A percentile compares a stretch with the other conserved stretches of the same genome.
Evolutionary conservation across 1,140 invertebrate species (phyloP).

Genomic region (Penaeus vannamei): DNA sequence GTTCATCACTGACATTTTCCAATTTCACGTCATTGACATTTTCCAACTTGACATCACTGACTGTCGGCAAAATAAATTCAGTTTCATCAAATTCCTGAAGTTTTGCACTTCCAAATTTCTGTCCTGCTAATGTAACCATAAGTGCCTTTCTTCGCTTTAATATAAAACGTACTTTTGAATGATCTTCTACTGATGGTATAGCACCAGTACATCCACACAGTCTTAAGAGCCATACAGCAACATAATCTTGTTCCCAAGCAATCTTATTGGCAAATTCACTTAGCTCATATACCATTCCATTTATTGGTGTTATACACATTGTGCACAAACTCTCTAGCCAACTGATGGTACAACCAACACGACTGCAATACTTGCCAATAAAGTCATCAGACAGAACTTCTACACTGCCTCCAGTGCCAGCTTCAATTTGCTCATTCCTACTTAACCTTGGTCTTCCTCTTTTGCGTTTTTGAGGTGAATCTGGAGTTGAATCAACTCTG

Average conservation of each 20-base stretch:
- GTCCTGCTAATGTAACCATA: slow-evolving; percentile 57
- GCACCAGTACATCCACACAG: slow-evolving; percentile 35
- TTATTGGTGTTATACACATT: slow-evolving; percentile 21
- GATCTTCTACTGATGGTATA: slow-evolving; percentile 38
- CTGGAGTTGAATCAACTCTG: too few relatives aligned
- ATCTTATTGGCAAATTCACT: slow-evolving; percentile 66
- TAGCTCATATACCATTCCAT: slow-evolving; percentile 65
- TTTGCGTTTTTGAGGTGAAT: not conserved
- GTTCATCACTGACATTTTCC: not conserved
- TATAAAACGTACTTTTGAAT: slow-evolving; percentile 52
- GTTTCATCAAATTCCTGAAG: slow-evolving; percentile 59
- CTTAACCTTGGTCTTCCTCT: not conserved
- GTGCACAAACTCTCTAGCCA: slow-evolving; percentile 58
- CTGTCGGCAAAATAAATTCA: slow-evolving; percentile 53
- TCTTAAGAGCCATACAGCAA: slow-evolving; percentile 58
- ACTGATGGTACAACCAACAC: slow-evolving; percentile 63
- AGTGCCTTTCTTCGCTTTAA: slow-evolving; percentile 65
- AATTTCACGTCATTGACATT: not conserved
- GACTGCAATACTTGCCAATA: slow-evolving; percentile 62
- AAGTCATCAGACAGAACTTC: slow-evolving; percentile 23
- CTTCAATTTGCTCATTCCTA: not conserved
- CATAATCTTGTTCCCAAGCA: slow-evolving; percentile 57
- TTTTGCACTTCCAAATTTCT: slow-evolving; percentile 42
- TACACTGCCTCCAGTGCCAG: too few relatives aligned
- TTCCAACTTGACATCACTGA: not conserved